Evolutionary conservation across 2,113 vertebrate species (phyloP).

Genomic region (Candoia aspera): DNA sequence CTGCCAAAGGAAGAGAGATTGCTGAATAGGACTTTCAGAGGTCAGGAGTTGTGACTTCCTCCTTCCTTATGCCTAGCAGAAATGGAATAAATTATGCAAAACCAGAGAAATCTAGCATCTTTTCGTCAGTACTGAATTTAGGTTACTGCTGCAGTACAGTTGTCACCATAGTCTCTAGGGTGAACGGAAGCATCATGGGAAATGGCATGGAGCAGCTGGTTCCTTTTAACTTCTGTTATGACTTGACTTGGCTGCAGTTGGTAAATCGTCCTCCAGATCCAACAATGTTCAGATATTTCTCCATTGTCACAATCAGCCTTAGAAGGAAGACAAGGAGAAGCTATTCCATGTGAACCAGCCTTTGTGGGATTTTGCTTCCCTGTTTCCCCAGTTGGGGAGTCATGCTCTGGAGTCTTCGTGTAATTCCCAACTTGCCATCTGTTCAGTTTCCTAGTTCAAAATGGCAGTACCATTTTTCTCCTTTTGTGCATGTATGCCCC

Average conservation of each 20-base stretch:
- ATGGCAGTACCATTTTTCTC: background rate
- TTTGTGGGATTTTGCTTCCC: background rate
- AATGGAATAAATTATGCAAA: background rate
- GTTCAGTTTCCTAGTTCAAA: background rate
- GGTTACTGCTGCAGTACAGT: background rate
- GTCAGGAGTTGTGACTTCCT: background rate
- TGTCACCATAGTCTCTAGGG: background rate
- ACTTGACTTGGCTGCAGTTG: background rate
- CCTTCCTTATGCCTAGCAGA: background rate
- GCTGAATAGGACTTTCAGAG: background rate
- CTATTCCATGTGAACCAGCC: background rate
- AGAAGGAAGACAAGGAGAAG: background rate
- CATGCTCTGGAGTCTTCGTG: background rate
- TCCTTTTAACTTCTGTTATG: background rate
- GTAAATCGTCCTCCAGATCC: background rate
- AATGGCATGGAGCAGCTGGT: background rate
- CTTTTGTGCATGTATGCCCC: conserved; percentile 21
- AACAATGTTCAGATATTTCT: background rate
- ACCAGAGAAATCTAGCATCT: background rate
- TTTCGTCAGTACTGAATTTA: background rate
- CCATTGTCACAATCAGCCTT: background rate
- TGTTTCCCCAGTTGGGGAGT: background rate
- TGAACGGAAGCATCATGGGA: background rate
- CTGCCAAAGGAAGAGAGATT: background rate
- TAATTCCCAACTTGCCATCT: background rate